phyloP scores from a whole-genome alignment of 1,140 invertebrate genomes.

The Nasonia longicornis region DNA sequence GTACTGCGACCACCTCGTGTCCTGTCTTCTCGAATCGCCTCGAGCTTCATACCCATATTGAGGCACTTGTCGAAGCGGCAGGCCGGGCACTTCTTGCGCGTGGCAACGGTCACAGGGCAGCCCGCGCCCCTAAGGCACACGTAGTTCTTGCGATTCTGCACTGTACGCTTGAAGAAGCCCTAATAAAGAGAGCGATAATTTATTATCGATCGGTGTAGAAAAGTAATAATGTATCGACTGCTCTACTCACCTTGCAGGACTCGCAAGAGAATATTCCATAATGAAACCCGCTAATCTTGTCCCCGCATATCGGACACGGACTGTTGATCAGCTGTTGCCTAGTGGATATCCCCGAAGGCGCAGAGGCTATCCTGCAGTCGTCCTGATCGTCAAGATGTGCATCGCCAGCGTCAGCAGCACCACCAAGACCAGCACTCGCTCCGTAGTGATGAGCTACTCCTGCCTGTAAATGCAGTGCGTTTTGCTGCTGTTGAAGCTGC shows the following conservation, averaged over 20 bases:
- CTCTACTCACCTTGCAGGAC: conserved; percentile 80
- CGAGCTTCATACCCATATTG: conserved; percentile 95
- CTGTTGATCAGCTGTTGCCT: conserved; percentile 84
- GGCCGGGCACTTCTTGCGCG: conserved; percentile 95
- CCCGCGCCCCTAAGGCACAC: conserved; percentile 91
- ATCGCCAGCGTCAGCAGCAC: conserved; percentile 49
- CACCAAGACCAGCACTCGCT: not conserved
- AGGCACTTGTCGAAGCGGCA: conserved; percentile 98
- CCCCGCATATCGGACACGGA: conserved; percentile 94
- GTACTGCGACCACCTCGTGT: conserved; percentile 95
- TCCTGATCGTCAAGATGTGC: conserved; percentile 63
- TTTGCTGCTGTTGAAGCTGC: conserved; percentile 63
- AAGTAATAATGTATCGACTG: not conserved
- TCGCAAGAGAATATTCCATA: conserved; percentile 98
- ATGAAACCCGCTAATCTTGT: conserved; percentile 95
- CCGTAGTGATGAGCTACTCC: conserved; percentile 56
- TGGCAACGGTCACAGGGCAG: conserved; percentile 91
- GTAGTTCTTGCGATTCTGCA: conserved; percentile 97
- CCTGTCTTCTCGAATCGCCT: conserved; percentile 95
- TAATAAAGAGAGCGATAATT: not conserved
- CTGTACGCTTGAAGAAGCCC: conserved; percentile 98
- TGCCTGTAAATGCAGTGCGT: conserved; percentile 38
- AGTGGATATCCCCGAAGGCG: conserved; percentile 82
- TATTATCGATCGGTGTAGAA: not conserved
- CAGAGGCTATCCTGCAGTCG: conserved; percentile 68